A percentile compares a stretch with the other conserved stretches of the same genome.
Evolutionary conservation across 2,888 invertebrate genomes (phyloP).

Genomic region (Parnassius orleans): DNA sequence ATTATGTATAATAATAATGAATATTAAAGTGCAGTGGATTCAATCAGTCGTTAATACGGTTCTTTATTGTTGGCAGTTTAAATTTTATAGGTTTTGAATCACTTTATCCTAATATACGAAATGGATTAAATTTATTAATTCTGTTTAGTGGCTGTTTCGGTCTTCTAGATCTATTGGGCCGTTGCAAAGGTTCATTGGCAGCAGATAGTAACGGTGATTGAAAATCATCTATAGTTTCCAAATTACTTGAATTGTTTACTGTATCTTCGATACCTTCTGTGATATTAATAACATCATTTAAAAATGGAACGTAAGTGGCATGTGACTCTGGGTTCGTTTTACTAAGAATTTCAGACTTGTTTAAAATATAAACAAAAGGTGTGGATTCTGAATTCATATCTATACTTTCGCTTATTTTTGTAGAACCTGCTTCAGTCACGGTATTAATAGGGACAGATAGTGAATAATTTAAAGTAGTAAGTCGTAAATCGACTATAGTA

Average conservation of each 20-base stretch:
- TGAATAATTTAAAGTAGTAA: conserved; percentile 5
- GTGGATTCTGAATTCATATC: neutral
- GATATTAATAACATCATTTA: conserved; percentile 13
- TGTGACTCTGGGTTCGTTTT: neutral
- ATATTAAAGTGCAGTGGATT: conserved; percentile 24
- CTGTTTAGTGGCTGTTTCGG: conserved; percentile 57
- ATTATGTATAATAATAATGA: conserved; percentile 5
- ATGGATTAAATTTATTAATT: conserved; percentile 70
- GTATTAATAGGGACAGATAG: neutral
- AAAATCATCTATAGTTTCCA: conserved; percentile 58
- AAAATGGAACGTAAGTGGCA: conserved; percentile 1
- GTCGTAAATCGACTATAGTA: conserved; percentile 5
- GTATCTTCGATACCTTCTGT: conserved; percentile 33
- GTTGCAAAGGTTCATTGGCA: conserved; percentile 65
- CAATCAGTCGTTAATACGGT: conserved; percentile 35
- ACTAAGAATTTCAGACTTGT: neutral
- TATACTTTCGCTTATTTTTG: conserved; percentile 1
- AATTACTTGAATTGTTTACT: conserved; percentile 37
- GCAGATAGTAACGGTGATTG: conserved; percentile 71
- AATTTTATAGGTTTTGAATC: conserved; percentile 31
- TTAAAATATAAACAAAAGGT: neutral
- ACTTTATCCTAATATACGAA: conserved; percentile 71
- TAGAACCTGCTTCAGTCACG: neutral
- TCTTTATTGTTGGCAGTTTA: conserved; percentile 51
- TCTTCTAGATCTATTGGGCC: conserved; percentile 65